Evolutionary conservation across 1,140 invertebrate species (phyloP).

Genomic region (Ostrea edulis): DNA sequence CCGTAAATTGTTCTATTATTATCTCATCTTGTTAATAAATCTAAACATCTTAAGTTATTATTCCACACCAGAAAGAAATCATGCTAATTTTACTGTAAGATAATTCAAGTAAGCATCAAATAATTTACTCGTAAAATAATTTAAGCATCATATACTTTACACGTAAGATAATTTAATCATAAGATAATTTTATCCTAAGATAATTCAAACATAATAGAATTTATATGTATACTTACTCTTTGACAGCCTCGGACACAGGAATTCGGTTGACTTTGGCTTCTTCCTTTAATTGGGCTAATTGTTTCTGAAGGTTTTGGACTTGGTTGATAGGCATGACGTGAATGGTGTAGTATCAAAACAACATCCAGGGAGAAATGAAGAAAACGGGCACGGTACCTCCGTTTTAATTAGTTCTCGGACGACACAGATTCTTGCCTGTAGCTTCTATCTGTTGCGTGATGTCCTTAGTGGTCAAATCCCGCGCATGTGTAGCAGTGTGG

Average conservation of each 20-base stretch:
- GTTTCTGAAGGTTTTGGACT: conserved; percentile 78
- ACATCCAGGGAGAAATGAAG: neutral
- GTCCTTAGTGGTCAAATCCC: neutral
- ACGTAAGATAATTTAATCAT: neutral
- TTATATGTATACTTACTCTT: conserved; percentile 77
- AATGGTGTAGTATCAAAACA: neutral
- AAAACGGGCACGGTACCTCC: neutral
- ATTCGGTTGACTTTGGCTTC: conserved; percentile 79
- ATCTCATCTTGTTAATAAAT: too few relatives aligned
- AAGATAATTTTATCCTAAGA: too few relatives aligned
- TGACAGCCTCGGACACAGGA: conserved; percentile 79
- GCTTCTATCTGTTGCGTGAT: neutral
- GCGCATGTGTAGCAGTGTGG: conserved; percentile 5
- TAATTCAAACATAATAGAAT: neutral
- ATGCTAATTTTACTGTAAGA: neutral
- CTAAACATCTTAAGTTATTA: neutral
- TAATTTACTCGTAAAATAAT: neutral
- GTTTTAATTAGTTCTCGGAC: conserved; percentile 66
- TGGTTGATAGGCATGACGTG: conserved; percentile 64
- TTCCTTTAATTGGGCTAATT: conserved; percentile 78
- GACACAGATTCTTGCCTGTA: conserved; percentile 4
- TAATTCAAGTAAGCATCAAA: neutral
- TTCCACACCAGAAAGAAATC: neutral
- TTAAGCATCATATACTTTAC: neutral
- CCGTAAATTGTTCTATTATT: too few relatives aligned